phyloP scores from a whole-genome alignment of 2,888 invertebrate species.

The Salticus scenicus region DNA sequence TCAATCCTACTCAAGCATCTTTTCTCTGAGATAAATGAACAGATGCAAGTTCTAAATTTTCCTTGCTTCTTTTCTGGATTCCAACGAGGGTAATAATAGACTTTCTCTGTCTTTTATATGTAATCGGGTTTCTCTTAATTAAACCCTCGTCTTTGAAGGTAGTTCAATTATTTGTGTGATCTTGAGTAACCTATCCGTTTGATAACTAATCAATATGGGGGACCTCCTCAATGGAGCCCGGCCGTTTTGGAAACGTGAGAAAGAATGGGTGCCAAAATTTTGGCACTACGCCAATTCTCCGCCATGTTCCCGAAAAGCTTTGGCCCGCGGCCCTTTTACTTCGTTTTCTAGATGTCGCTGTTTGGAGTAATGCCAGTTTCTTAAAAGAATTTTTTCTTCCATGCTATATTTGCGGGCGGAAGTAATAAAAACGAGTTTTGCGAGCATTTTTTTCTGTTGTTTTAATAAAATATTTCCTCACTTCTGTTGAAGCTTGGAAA shows the following conservation, averaged over 20 bases:
- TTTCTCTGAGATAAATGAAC: no score
- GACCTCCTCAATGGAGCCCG: neutral
- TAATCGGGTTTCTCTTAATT: neutral
- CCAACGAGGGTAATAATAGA: no score
- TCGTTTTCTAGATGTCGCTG: conserved; percentile 36
- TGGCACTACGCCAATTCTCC: conserved; percentile 49
- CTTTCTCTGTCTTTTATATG: neutral
- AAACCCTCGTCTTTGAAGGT: neutral
- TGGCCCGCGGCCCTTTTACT: conserved; percentile 42
- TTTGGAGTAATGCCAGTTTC: conserved; percentile 54
- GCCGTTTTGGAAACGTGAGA: neutral
- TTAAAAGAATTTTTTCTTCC: conserved; percentile 28
- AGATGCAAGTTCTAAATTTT: no score
- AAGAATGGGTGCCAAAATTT: conserved; percentile 7
- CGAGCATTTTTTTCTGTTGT: conserved; percentile 20
- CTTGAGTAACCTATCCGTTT: conserved; percentile 8
- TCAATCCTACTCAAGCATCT: no score
- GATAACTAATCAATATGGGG: conserved; percentile 37
- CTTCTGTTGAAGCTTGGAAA: conserved; percentile 30
- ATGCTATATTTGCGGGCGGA: conserved; percentile 56
- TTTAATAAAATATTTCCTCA: conserved; percentile 51
- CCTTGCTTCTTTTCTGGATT: no score
- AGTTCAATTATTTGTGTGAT: neutral
- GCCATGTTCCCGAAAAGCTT: conserved; percentile 60
- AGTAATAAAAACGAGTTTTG: conserved; percentile 58